Percentiles rank a stretch among this genome's conserved stretches.
Conservation (phyloP, 2,888 invertebrate genomes). For the Stomorhina lunata region DNA sequence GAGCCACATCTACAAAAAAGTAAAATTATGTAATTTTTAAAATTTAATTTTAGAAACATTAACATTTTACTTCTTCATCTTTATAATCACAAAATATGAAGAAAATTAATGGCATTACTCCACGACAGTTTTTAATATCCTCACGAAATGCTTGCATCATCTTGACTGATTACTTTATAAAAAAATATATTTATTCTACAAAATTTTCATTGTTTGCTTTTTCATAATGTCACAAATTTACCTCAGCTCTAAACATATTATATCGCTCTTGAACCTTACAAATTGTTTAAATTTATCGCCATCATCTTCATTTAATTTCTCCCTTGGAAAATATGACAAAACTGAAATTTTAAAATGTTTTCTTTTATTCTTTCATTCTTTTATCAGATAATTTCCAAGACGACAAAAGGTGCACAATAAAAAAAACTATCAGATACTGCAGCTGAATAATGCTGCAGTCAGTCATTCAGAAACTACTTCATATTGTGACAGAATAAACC, state of each 20-base stretch:
- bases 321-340: constrained; percentile 22
- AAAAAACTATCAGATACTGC: constrained; percentile 22
- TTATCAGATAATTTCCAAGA: not conserved
- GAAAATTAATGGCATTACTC: no score
- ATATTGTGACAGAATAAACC: constrained; percentile 35
- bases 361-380: not conserved
- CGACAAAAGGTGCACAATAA: not conserved
- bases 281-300: constrained; percentile 33
- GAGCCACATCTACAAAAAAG: no score
- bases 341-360: constrained; percentile 1
- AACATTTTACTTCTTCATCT: no score
- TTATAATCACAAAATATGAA: not conserved
- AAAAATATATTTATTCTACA: no score
- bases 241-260: not conserved
- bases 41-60: no score
- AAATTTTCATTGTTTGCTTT: no score
- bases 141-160: not conserved
- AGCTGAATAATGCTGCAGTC: constrained; percentile 14
- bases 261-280: not conserved
- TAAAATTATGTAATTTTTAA: no score
- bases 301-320: constrained; percentile 25
- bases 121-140: not conserved
- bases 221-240: not conserved
- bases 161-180: not conserved
- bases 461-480: constrained; percentile 37